Evolutionary conservation across 2,888 invertebrate species (phyloP).

Genomic region (Ophion obscuratus): DNA sequence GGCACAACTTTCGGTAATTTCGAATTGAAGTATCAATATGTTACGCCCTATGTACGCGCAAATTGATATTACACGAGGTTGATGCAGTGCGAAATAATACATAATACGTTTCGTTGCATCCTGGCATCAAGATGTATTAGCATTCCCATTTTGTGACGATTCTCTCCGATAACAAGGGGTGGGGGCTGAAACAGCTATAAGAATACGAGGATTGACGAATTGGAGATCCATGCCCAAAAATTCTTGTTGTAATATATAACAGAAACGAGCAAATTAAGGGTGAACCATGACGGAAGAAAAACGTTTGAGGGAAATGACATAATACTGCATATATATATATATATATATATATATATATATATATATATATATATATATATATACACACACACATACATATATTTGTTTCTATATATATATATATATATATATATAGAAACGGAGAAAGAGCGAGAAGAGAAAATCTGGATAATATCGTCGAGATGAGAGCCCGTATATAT

Average conservation of each 20-base stretch:
- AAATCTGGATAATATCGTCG: slow-evolving; percentile 65
- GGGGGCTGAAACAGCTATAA: not conserved
- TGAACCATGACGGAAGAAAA: slow-evolving; percentile 44
- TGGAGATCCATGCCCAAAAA: slow-evolving; percentile 33
- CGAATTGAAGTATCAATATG: not conserved
- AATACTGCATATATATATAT: slow-evolving; percentile 31
- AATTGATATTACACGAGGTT: not conserved
- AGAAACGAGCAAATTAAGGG: slow-evolving; percentile 11
- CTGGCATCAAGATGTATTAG: slow-evolving; percentile 5
- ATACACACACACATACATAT: not conserved
- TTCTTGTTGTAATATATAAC: not conserved
- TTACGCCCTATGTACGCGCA: not conserved
- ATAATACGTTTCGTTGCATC: slow-evolving; percentile 3
- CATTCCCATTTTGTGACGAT: slow-evolving; percentile 26
- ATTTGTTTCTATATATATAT: not conserved
- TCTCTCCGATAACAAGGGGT: slow-evolving; percentile 13
- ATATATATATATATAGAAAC: slow-evolving; percentile 36
- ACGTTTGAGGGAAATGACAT: slow-evolving; percentile 36
- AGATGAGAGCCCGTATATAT: slow-evolving; percentile 62
- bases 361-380: slow-evolving; percentile 2
- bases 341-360: too few relatives aligned
- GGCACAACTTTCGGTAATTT: not conserved
- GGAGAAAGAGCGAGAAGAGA: slow-evolving; percentile 55
- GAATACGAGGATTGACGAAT: slow-evolving; percentile 12
- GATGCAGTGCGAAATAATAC: not conserved